Conservation (phyloP, 2,113 vertebrate genomes). For the Cyphomyrus discorhynchus region DNA sequence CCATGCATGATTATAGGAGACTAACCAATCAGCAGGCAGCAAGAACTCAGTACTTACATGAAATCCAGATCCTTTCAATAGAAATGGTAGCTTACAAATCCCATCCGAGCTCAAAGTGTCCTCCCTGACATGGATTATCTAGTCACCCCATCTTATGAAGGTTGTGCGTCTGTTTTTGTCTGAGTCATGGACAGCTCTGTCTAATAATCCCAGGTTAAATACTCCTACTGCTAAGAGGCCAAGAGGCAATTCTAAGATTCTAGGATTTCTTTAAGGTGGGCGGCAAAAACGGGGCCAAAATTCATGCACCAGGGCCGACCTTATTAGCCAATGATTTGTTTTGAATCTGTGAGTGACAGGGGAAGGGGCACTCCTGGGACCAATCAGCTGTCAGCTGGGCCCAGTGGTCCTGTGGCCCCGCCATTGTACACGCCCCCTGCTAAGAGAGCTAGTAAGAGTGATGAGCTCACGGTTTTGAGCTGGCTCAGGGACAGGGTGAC, state of each 20-base stretch:
- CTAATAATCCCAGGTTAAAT: neutral
- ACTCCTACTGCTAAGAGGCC: neutral
- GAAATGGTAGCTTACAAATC: neutral
- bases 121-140: neutral
- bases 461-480: slow-evolving; percentile 77
- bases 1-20: neutral
- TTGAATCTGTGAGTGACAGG: neutral
- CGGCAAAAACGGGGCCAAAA: neutral
- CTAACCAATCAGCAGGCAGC: no score
- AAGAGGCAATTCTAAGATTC: neutral
- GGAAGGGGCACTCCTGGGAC: neutral
- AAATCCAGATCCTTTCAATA: no score
- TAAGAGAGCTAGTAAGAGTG: neutral
- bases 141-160: neutral
- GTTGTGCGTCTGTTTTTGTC: neutral
- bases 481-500: slow-evolving; percentile 87
- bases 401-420: neutral
- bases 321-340: neutral
- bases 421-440: neutral
- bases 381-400: neutral
- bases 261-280: neutral
- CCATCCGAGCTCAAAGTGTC: neutral
- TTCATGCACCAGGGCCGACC: neutral
- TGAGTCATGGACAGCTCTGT: neutral
- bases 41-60: no score